phyloP scores from a whole-genome alignment of 2,113 vertebrate species.

The Xenus cinereus region DNA sequence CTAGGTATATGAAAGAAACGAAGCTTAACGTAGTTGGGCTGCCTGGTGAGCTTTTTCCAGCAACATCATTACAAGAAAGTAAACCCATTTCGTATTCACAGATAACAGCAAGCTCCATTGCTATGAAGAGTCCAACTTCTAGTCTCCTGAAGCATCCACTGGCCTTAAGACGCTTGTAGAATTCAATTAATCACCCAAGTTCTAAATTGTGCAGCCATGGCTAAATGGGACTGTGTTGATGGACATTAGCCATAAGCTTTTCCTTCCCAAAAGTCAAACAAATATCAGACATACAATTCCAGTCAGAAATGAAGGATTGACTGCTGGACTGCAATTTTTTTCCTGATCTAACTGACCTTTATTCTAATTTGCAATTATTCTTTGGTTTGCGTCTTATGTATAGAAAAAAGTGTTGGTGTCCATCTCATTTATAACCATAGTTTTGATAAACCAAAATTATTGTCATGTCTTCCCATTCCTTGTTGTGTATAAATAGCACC shows the following conservation, averaged over 20 bases:
- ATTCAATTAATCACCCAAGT: neutral
- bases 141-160: neutral
- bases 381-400: neutral
- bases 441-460: neutral
- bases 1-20: neutral
- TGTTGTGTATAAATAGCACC: neutral
- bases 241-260: neutral
- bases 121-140: neutral
- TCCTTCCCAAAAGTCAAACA: neutral
- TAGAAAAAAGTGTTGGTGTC: neutral
- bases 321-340: neutral
- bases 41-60: neutral
- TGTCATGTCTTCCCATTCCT: neutral
- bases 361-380: neutral
- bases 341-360: neutral
- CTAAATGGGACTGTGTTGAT: neutral
- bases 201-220: neutral
- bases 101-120: neutral
- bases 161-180: neutral
- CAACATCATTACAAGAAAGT: neutral
- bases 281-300: neutral
- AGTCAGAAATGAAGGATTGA: neutral
- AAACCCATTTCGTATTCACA: neutral
- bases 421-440: neutral
- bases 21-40: neutral